Conservation (phyloP, 2,888 invertebrate genomes). For the Dilophus febrilis region DNA sequence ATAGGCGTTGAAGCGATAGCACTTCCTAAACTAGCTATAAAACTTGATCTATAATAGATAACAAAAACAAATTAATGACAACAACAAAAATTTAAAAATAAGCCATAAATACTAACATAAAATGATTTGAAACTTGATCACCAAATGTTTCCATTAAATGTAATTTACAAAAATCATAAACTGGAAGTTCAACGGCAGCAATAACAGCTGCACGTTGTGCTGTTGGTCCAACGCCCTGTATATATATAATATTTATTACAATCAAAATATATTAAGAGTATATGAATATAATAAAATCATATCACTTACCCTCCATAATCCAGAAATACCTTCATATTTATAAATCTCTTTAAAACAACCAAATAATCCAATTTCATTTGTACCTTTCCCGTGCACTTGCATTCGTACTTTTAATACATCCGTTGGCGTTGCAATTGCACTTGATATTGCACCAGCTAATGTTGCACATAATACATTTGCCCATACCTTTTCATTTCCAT, state of each 20-base stretch:
- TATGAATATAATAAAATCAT: slow-evolving; percentile 2
- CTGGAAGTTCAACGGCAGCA: slow-evolving; percentile 85
- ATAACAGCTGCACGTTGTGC: slow-evolving; percentile 86
- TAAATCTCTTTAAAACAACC: slow-evolving; percentile 73
- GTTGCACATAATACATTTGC: slow-evolving; percentile 65
- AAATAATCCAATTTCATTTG: slow-evolving; percentile 40
- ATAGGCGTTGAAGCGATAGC: slow-evolving; percentile 88
- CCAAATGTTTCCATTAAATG: slow-evolving; percentile 50
- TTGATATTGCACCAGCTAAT: slow-evolving; percentile 73
- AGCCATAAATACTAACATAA: slow-evolving; percentile 41
- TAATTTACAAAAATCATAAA: slow-evolving; percentile 79
- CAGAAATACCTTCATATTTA: slow-evolving; percentile 62
- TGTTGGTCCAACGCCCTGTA: slow-evolving; percentile 77
- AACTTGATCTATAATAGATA: slow-evolving; percentile 52
- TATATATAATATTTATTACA: slow-evolving; percentile 9
- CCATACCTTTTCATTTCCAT: slow-evolving; percentile 37
- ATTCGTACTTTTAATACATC: slow-evolving; percentile 92
- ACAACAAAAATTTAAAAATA: slow-evolving; percentile 2
- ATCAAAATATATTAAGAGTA: slow-evolving; percentile 1
- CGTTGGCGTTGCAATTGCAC: slow-evolving; percentile 91
- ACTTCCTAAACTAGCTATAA: slow-evolving; percentile 80
- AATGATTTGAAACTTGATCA: slow-evolving; percentile 71
- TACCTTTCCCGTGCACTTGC: slow-evolving; percentile 52
- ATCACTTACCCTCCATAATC: slow-evolving; percentile 62
- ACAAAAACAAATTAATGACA: neutral